A percentile compares a stretch with the other conserved stretches of the same genome.
These are phyloP conservation scores for Cryptops parisi DNA, from an alignment of 2,888 invertebrate genomes.

Conservation along the genomic window DNA sequence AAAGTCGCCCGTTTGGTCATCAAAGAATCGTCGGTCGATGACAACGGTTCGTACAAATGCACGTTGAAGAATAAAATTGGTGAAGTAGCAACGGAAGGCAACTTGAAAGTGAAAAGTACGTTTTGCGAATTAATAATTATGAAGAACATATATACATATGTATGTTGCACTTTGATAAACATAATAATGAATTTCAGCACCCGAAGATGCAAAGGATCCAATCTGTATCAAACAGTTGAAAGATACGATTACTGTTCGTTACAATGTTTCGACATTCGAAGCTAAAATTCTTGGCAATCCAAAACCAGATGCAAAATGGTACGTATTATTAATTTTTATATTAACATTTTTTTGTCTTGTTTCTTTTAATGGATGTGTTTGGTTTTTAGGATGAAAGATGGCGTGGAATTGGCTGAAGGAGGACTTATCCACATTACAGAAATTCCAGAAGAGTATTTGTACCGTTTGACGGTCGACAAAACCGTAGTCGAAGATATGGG, in stretches of 20 bases:
- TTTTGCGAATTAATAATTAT: too few relatives aligned
- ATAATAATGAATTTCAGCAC: slow-evolving; percentile 11
- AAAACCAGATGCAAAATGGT: slow-evolving; percentile 73
- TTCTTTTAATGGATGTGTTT: background rate
- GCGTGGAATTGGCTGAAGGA: slow-evolving; percentile 49
- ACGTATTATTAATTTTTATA: slow-evolving; percentile 17
- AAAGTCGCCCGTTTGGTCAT: slow-evolving; percentile 47
- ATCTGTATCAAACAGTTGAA: slow-evolving; percentile 32
- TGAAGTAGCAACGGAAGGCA: slow-evolving; percentile 11
- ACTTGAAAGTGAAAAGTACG: slow-evolving; percentile 16
- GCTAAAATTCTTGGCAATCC: slow-evolving; percentile 79
- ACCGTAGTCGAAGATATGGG: slow-evolving; percentile 24
- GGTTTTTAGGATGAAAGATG: slow-evolving; percentile 48
- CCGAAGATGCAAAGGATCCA: slow-evolving; percentile 16
- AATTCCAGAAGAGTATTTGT: slow-evolving; percentile 25
- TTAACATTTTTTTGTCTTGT: slow-evolving; percentile 5
- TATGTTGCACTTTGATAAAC: background rate
- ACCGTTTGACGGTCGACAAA: slow-evolving; percentile 54
- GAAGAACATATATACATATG: too few relatives aligned
- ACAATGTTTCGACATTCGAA: slow-evolving; percentile 48
- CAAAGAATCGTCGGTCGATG: slow-evolving; percentile 9
- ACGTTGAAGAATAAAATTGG: slow-evolving; percentile 16
- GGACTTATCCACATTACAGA: slow-evolving; percentile 48
- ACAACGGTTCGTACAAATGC: slow-evolving; percentile 13
- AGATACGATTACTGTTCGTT: slow-evolving; percentile 54